Base-by-base conservation (phyloP, 2,888 invertebrate species). In the Eupithecia centaureata region DNA sequence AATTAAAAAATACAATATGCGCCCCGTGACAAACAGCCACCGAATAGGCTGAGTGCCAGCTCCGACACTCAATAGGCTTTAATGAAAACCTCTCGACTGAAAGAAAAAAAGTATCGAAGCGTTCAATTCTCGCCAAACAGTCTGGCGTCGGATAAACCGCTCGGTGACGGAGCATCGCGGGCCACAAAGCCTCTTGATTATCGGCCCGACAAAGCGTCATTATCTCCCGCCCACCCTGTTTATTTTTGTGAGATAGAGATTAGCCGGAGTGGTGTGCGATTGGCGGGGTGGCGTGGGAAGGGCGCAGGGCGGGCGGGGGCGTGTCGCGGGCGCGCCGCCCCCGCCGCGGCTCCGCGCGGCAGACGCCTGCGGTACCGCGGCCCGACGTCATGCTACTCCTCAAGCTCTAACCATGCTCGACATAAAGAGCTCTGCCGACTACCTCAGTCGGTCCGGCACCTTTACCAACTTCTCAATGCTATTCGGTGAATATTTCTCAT, bases 381-480 rank as follows among this genome's bases (percentile, higher is more conserved):
- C 74, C 68, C 76, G 80, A 74, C 82, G 87, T 77, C 79, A 87
- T 87, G 91, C 52, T 67, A 52, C 77, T 76, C 72, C 77, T 81
- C 81, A 83, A 84, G 82, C 77, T 83, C 82, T 85, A 84, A 84
- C 77, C 86, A 98, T 98, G 98, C 95, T 98, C 94, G 98, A 98
- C 95, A 97, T 98, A 87, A 98, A 98, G 94, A 96, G 96, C 85
- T 96, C 97, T 84, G 96, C 97, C 92, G 97, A 97, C 95, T 97
- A 98, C 94, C 95, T 98, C 86, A 96, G 96, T 93, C 96, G 97
- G 94, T 96, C 97, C 88, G 97, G 97, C 87, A 97, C 97, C 75
- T 97, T 98, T 91, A 97, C 97, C 91, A 98, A 98, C 94, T 97
- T 98, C 95, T 97, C 98, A 92, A 98, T 98, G 98, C 95, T 98